Evolutionary conservation across 2,797 vertebrate species (phyloP).

Genomic region (Rhabdomys pumilio): DNA sequence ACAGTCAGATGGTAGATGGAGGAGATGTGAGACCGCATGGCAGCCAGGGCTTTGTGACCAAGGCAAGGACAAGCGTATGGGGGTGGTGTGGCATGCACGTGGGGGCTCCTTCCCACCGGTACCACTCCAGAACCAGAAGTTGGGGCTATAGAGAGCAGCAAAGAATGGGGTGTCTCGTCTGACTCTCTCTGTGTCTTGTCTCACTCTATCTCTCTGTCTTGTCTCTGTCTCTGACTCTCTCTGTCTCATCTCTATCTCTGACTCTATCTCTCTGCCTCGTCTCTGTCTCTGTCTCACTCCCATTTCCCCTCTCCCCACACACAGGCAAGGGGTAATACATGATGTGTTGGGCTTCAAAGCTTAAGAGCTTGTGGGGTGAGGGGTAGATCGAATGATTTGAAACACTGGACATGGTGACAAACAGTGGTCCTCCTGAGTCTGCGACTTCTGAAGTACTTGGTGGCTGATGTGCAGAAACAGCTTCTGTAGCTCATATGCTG

Average conservation of each 20-base stretch:
- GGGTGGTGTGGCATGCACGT: neutral
- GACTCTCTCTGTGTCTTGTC: neutral
- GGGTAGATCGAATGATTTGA: neutral
- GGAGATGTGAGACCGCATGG: neutral
- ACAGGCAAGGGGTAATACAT: too few species aligned
- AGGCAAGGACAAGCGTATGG: neutral
- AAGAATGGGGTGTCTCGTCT: too few species aligned
- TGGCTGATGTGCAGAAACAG: neutral
- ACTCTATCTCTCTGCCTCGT: too few species aligned
- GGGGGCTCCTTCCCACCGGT: rapidly evolving
- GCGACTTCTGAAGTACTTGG: neutral
- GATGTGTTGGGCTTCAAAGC: neutral
- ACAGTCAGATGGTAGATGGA: neutral
- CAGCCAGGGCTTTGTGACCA: neutral
- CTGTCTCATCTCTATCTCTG: neutral
- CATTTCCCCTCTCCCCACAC: neutral
- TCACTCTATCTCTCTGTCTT: neutral
- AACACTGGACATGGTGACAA: neutral
- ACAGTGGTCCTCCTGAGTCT: neutral
- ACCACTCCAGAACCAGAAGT: neutral
- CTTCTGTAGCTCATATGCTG: rapidly evolving
- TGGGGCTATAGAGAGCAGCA: neutral
- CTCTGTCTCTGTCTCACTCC: neutral
- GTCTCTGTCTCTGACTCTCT: neutral
- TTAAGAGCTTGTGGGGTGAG: neutral